Evolutionary conservation across 2,888 invertebrate genomes (phyloP), one percentile per base, ranked within the genome.

Genomic region (Pinctada fucata): DNA sequence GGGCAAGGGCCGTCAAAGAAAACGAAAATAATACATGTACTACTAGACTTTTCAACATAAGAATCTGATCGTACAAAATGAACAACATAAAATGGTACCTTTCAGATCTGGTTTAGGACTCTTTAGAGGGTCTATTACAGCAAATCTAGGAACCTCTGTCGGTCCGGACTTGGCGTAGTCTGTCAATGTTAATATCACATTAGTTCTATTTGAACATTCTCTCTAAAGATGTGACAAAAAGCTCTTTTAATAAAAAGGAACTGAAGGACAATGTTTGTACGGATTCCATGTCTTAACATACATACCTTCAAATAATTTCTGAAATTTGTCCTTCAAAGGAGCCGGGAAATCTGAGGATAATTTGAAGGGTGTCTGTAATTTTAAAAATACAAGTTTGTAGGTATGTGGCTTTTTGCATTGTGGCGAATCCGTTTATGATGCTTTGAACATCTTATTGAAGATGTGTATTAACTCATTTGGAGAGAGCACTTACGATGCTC

Each of bases 231-330:
- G 31, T 31, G 31, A 31, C 31, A 31, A 31, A 31, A 31, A 31
- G 31, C 31, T 31, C 31, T 31, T 31, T 31, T 31, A 31, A 31
- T 31, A 31, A 31, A 31, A 31, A 31, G 31, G 31, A 31, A 31
- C 31, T 31, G 31, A 31, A 31, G 31, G 31, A 31, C 31, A 31
- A 31, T 31, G 31, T 31, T 31, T 31, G 31, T 31, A 31, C 31
- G 31, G 31, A 31, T 31, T 31, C 31, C 31, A 31, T 31, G 31
- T 31, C 31, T 31, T 31, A 31, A 31, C 31, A n/a, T 4, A 31
- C 52, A 76, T 84, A 86, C 87, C 86, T 82, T 85, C 83, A 81
- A 87, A 87, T 75, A 86, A 73, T 64, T 74, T 63, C 6, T 72
- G 47, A 72, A 86, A 85, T 72, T 86, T 83, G 6, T 81, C 83